These are phyloP conservation scores for Parnassius apollo DNA, from an alignment of 2,888 invertebrate genomes.

Conservation along the genomic window DNA sequence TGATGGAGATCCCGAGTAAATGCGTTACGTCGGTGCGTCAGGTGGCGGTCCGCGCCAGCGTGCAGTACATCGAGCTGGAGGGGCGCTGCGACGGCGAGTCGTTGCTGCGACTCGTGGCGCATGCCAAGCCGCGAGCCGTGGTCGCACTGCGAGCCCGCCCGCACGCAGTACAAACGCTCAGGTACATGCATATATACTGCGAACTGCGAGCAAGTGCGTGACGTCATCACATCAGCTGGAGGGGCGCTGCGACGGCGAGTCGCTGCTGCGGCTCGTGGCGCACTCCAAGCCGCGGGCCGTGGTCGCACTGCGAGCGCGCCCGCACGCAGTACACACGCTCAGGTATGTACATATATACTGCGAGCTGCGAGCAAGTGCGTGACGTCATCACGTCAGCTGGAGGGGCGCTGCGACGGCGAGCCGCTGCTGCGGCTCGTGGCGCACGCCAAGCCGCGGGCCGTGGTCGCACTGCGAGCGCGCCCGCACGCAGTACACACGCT, in stretches of 20 bases:
- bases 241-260: conserved; percentile 94
- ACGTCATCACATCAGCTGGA: conserved; percentile 91
- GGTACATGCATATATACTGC: conserved; percentile 36
- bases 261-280: conserved; percentile 89
- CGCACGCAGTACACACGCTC: not conserved
- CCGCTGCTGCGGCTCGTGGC: conserved; percentile 90
- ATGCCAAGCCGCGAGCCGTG: conserved; percentile 90
- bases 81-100: conserved; percentile 95
- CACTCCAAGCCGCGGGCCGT: conserved; percentile 91
- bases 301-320: conserved; percentile 74
- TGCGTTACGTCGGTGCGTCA: conserved; percentile 88
- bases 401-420: conserved; percentile 94
- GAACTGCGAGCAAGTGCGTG: conserved; percentile 90
- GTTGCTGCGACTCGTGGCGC: conserved; percentile 89
- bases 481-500: not conserved
- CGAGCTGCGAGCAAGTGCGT: not conserved
- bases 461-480: conserved; percentile 80
- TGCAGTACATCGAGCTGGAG: conserved; percentile 98
- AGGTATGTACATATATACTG: too few species aligned
- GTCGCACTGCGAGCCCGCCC: conserved; percentile 74
- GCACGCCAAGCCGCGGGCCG: conserved; percentile 89
- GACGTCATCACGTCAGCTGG: conserved; percentile 82
- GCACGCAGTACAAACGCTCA: conserved; percentile 46
- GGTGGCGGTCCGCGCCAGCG: conserved; percentile 90
- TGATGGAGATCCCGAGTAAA: conserved; percentile 92